phyloP scores from a whole-genome alignment of 1,140 invertebrate species.

The Coenobita brevimanus region DNA sequence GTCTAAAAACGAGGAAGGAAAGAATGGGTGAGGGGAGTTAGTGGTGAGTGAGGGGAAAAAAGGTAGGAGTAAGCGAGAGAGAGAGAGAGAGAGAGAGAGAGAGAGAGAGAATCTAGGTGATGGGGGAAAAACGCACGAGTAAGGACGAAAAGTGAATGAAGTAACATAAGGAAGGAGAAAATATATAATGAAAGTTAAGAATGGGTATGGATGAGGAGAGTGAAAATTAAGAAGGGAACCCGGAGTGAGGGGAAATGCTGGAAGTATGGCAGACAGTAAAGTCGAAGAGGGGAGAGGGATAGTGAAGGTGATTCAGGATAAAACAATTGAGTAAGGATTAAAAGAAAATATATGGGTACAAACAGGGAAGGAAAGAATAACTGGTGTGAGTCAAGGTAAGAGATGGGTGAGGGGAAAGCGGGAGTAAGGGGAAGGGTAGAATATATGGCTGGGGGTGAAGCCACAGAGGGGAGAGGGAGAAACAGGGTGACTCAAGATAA shows the following conservation, averaged over 20 bases:
- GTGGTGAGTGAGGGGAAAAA: neutral
- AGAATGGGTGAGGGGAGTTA: neutral
- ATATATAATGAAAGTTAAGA: neutral
- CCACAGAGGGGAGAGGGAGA: no score
- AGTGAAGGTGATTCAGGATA: no score
- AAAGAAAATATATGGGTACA: no score
- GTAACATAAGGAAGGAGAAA: neutral
- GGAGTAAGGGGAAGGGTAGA: neutral
- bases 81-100: slow-evolving; percentile 29
- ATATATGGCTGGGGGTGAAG: no score
- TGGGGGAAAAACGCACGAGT: neutral
- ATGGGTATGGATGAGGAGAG: no score
- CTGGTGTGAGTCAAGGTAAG: neutral
- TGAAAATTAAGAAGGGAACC: neutral
- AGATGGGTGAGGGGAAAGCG: neutral
- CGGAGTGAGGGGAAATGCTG: no score
- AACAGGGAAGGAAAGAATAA: neutral
- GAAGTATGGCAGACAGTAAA: no score
- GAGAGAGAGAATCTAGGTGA: slow-evolving; percentile 15
- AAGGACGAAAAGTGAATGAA: neutral
- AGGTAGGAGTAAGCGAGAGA: slow-evolving; percentile 6
- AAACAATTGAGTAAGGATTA: no score
- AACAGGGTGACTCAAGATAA: no score
- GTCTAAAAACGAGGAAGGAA: neutral
- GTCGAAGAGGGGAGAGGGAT: no score